phyloP scores from a whole-genome alignment of 2,113 vertebrate genomes.

The Gallinago paraguaiae region DNA sequence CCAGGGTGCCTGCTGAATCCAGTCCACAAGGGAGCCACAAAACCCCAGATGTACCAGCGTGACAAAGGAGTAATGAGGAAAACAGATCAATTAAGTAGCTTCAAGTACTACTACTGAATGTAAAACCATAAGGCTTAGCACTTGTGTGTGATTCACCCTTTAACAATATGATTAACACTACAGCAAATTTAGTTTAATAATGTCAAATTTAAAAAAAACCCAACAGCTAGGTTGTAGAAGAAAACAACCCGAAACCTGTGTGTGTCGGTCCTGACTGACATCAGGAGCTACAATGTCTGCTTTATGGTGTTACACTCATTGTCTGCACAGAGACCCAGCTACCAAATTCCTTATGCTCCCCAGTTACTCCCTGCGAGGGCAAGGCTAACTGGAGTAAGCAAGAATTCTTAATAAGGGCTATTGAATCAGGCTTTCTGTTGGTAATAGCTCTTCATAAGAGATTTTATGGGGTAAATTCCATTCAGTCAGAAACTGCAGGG shows the following conservation, averaged over 20 bases:
- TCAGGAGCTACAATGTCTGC: background rate
- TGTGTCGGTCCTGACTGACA: background rate
- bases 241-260: background rate
- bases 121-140: background rate
- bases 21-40: background rate
- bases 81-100: background rate
- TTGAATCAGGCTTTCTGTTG: background rate
- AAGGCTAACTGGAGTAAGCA: background rate
- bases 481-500: background rate
- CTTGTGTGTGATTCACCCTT: background rate
- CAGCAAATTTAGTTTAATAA: background rate
- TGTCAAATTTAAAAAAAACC: background rate
- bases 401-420: background rate
- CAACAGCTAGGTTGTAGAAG: background rate
- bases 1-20: background rate
- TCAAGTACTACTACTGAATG: background rate
- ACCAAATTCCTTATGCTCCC: background rate
- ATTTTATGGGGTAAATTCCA: constrained; percentile 17
- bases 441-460: background rate
- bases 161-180: background rate
- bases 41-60: background rate
- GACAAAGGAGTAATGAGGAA: background rate
- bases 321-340: background rate
- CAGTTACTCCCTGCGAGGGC: background rate
- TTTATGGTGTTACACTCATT: background rate